phyloP scores from a whole-genome alignment of 2,797 vertebrate genomes.

The Lutjanus argentimaculatus region DNA sequence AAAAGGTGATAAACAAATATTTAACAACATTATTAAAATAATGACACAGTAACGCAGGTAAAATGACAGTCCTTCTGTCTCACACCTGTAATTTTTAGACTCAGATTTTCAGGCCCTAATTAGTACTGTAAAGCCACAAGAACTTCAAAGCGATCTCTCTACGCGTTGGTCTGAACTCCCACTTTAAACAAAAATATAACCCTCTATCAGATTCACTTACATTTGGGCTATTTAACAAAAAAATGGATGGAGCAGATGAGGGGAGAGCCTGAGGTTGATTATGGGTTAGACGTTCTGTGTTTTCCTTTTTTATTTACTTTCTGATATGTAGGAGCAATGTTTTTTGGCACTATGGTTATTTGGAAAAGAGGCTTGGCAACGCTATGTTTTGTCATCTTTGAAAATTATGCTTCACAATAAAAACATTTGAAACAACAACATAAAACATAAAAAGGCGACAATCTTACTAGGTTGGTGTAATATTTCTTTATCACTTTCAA shows the following conservation, averaged over 20 bases:
- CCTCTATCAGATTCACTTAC: no score
- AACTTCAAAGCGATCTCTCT: background rate
- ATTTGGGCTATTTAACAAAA: no score
- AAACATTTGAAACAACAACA: background rate
- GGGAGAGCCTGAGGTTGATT: no score
- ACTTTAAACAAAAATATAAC: no score
- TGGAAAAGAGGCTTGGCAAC: no score
- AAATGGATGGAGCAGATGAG: no score
- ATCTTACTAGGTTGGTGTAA: background rate
- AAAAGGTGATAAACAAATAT: slow-evolving; percentile 23
- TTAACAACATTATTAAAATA: background rate
- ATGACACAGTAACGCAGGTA: background rate
- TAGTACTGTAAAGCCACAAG: background rate
- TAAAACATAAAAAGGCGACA: background rate
- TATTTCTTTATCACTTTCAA: background rate
- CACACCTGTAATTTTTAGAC: background rate
- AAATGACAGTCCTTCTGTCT: no score
- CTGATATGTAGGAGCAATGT: background rate
- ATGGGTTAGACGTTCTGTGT: no score
- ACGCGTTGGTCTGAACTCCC: background rate
- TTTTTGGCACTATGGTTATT: no score
- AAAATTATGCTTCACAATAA: no score
- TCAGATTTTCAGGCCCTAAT: background rate
- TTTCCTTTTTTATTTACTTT: no score
- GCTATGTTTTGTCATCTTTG: no score